These are phyloP conservation scores for Stramonita haemastoma DNA, from an alignment of 2,888 invertebrate species.

Conservation along the genomic window DNA sequence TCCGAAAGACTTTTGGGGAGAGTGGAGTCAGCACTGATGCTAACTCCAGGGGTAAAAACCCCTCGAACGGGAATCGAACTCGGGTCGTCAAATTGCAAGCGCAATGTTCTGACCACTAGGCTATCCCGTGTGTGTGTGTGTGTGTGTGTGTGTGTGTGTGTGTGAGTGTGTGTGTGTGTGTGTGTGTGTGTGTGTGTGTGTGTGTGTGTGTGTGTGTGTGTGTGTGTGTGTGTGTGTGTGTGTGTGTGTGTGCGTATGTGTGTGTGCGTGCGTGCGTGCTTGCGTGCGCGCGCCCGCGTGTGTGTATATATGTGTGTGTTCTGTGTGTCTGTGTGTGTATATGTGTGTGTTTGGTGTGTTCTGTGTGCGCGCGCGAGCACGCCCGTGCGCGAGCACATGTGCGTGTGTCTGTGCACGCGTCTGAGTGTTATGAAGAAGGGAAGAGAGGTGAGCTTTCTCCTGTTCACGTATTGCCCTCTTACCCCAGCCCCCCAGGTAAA, in stretches of 20 bases:
- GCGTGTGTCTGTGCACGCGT: no score
- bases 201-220: neutral
- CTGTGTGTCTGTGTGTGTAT: constrained; percentile 11
- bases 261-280: neutral
- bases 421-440: neutral
- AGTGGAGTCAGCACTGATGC: no score
- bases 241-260: neutral
- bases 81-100: no score
- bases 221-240: constrained; percentile 6
- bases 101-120: no score
- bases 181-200: constrained; percentile 11
- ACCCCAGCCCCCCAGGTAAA: constrained; percentile 74
- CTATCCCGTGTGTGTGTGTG: no score
- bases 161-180: constrained; percentile 4
- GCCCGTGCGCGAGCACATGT: no score
- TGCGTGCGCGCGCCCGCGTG: no score
- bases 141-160: constrained; percentile 9
- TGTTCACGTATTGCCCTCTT: constrained; percentile 46
- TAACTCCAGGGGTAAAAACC: no score
- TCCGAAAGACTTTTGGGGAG: no score
- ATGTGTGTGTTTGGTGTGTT: no score
- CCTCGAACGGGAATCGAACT: no score
- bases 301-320: neutral
- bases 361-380: neutral
- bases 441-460: no score